Conservation (phyloP, 2,113 vertebrate species). For the Anolis carolinensis region DNA sequence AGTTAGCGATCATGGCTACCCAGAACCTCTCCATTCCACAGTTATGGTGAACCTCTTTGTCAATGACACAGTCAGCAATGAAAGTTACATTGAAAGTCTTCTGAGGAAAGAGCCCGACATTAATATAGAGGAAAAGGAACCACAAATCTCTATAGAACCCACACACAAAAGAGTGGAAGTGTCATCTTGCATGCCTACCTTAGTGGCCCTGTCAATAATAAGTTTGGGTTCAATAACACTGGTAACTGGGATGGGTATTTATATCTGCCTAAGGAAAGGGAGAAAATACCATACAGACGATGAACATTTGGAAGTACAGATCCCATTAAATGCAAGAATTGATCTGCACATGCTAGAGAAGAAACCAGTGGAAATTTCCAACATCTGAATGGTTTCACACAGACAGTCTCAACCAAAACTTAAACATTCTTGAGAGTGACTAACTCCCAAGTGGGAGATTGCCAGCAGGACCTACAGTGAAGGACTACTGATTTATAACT, state of each 20-base stretch:
- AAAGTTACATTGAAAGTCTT: constrained; percentile 94
- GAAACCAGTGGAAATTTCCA: constrained; percentile 90
- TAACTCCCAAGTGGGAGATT: constrained; percentile 39
- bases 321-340: constrained; percentile 90
- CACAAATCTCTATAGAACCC: constrained; percentile 85
- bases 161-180: constrained; percentile 80
- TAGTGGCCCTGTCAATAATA: constrained; percentile 87
- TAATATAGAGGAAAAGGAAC: constrained; percentile 88
- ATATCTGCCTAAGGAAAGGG: constrained; percentile 86
- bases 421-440: constrained; percentile 35
- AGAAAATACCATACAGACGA: constrained; percentile 83
- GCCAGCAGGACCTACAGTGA: constrained; percentile 60
- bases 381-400: constrained; percentile 80
- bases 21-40: constrained; percentile 91
- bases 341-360: constrained; percentile 83
- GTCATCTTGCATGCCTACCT: constrained; percentile 83
- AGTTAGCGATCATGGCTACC: constrained; percentile 96
- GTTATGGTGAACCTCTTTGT: constrained; percentile 97
- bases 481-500: constrained; percentile 80
- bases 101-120: constrained; percentile 89
- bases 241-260: constrained; percentile 87
- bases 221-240: constrained; percentile 87
- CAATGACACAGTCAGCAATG: constrained; percentile 96
- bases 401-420: constrained; percentile 37
- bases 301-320: constrained; percentile 86